These are phyloP conservation scores for Dinocampus coccinellae DNA, from an alignment of 2,888 invertebrate species.

Conservation along the genomic window DNA sequence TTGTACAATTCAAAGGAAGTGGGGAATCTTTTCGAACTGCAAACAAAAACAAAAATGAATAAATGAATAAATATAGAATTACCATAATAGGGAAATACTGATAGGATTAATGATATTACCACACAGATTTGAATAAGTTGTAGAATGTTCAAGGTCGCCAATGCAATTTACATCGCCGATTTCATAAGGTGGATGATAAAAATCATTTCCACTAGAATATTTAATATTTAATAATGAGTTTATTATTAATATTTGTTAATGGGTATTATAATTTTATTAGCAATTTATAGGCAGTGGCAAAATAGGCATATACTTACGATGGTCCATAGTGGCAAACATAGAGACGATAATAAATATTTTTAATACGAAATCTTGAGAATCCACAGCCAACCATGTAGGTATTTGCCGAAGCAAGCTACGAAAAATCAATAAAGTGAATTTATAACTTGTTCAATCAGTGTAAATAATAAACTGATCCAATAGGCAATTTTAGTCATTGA, in stretches of 20 bases:
- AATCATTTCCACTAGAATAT: slow-evolving; percentile 32
- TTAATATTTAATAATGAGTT: background rate
- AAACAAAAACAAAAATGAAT: background rate
- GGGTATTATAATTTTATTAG: background rate
- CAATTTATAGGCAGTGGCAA: background rate
- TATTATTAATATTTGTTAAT: background rate
- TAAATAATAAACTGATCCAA: background rate
- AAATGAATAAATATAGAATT: background rate
- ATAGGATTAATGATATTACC: too few relatives aligned
- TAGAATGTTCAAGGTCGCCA: slow-evolving; percentile 22
- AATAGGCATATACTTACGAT: slow-evolving; percentile 49
- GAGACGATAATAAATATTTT: slow-evolving; percentile 61
- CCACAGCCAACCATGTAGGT: slow-evolving; percentile 72
- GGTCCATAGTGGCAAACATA: slow-evolving; percentile 70
- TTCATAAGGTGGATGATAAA: slow-evolving; percentile 29
- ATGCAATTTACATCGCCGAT: slow-evolving; percentile 29
- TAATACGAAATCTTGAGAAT: slow-evolving; percentile 66
- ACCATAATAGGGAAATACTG: background rate
- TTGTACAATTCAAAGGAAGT: background rate
- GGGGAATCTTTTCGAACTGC: background rate
- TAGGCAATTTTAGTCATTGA: background rate
- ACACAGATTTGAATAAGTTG: slow-evolving; percentile 33
- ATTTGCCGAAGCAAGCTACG: slow-evolving; percentile 71
- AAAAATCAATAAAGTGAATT: background rate
- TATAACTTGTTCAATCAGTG: slow-evolving; percentile 1